Evolutionary conservation across 2,797 vertebrate genomes (phyloP), one percentile per base, ranked within the genome.

Genomic region (Centroberyx gerrardi): DNA sequence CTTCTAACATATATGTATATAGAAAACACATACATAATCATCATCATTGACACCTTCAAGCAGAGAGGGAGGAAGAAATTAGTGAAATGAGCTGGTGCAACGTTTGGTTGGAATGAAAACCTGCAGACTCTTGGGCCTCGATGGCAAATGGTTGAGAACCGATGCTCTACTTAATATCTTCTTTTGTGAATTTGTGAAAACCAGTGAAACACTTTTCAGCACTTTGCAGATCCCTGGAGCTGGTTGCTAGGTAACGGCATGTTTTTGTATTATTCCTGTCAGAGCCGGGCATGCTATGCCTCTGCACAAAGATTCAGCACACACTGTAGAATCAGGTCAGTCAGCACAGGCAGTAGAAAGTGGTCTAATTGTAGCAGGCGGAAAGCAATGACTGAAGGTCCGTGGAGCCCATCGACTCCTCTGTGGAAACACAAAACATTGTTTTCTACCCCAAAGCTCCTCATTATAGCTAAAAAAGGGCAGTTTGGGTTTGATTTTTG

Each of bases 221-320:
- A 42, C 58, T 40, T 42, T 27, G 58, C 56, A 59, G 29, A 36
- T 72, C 52, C 31, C 46, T 27, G n/a, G 48, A 54, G 49, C 36
- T 46, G 64, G 78, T 87, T 83, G 80, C 86, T 62, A 81, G 63
- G 82, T 68, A 83, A 87, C 80, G 18, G 1, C 22, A 64, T 58
- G 15, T 51, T 42, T 48, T 60, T 48, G 28, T 56, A 36, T 42
- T 31, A 18, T 31, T 29, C 29, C 3, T 38, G 68, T 62, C 18
- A 49, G 15, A 48, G 18, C n/a, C 18, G 44, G 28, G 69, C 71
- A 53, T 22, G 62, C 42, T 44, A 33, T 40, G 38, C 38, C 54
- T 29, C 31, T 58, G 59, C 72, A 61, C 49, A 36, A 8, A 36
- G 33, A 73, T 74, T 72, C 40, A 28, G 27, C 58, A 46, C 54